Evolutionary conservation across 2,797 vertebrate species (phyloP).

Genomic region (Lycodopsis pacificus): DNA sequence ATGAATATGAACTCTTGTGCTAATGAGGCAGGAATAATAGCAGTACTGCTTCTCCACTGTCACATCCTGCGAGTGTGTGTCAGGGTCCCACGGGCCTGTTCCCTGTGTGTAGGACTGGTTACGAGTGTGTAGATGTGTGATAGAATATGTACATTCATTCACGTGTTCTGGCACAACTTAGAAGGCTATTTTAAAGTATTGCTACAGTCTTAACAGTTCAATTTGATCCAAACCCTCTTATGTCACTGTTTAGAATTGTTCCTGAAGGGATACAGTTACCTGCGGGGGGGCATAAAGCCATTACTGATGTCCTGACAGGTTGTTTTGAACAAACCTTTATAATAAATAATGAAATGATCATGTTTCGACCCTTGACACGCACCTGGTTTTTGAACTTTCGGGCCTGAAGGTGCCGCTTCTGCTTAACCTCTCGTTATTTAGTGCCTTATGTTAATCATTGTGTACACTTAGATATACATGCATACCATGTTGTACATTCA

Average conservation of each 20-base stretch:
- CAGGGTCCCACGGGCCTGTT: neutral
- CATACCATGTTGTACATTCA: neutral
- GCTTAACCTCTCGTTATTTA: neutral
- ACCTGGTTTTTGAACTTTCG: neutral
- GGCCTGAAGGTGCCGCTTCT: neutral
- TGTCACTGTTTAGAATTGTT: constrained; percentile 2
- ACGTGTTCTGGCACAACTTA: neutral
- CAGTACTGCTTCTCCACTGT: constrained; percentile 17
- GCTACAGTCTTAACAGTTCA: neutral
- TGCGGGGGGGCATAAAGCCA: neutral
- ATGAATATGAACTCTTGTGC: constrained; percentile 2
- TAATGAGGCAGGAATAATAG: constrained; percentile 1
- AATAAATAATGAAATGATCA: neutral
- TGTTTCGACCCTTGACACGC: neutral
- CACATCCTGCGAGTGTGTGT: constrained; percentile 5
- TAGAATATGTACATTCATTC: neutral
- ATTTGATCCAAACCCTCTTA: neutral
- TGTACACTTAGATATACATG: neutral
- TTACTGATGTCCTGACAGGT: neutral
- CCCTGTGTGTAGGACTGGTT: neutral
- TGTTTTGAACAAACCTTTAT: neutral
- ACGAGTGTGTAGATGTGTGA: neutral
- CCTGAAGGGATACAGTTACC: neutral
- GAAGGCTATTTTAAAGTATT: neutral
- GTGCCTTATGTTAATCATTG: neutral